A percentile compares a stretch with the other conserved stretches of the same genome.
phyloP scores from a whole-genome alignment of 2,888 invertebrate species.

The Corbicula japonica region DNA sequence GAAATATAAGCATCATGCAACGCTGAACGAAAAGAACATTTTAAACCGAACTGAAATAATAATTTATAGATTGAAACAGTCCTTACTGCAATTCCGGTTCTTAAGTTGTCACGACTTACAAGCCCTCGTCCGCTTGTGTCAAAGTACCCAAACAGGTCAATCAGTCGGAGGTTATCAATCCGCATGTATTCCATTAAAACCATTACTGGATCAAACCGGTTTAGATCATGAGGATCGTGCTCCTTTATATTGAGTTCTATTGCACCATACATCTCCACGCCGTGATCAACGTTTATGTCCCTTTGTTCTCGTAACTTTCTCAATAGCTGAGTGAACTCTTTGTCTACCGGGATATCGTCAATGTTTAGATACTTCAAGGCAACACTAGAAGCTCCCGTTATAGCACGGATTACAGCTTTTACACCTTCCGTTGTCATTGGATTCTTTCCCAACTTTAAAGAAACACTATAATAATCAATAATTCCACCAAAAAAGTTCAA shows the following conservation, averaged over 20 bases:
- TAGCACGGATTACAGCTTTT: slow-evolving; percentile 72
- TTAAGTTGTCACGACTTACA: slow-evolving; percentile 74
- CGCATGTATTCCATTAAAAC: slow-evolving; percentile 82
- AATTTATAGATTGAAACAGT: neutral
- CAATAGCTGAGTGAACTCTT: slow-evolving; percentile 53
- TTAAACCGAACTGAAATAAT: too few relatives aligned
- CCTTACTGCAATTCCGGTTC: slow-evolving; percentile 78
- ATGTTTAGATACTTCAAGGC: slow-evolving; percentile 66
- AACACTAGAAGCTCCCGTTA: slow-evolving; percentile 52
- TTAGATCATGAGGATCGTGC: slow-evolving; percentile 76
- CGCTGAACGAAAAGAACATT: too few relatives aligned
- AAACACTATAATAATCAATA: neutral
- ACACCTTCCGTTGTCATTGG: slow-evolving; percentile 81
- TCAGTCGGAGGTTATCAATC: slow-evolving; percentile 79
- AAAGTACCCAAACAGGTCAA: slow-evolving; percentile 82
- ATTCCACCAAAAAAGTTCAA: neutral
- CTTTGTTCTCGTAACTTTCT: slow-evolving; percentile 44
- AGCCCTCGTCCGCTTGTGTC: slow-evolving; percentile 76
- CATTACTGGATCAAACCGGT: slow-evolving; percentile 77
- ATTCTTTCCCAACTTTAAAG: slow-evolving; percentile 76
- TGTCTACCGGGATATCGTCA: slow-evolving; percentile 63
- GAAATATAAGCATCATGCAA: too few relatives aligned
- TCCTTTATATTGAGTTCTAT: slow-evolving; percentile 61
- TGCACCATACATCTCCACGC: slow-evolving; percentile 63
- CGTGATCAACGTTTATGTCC: slow-evolving; percentile 51